Conservation (phyloP, 2,797 vertebrate species). For the Cheirogaleus major region DNA sequence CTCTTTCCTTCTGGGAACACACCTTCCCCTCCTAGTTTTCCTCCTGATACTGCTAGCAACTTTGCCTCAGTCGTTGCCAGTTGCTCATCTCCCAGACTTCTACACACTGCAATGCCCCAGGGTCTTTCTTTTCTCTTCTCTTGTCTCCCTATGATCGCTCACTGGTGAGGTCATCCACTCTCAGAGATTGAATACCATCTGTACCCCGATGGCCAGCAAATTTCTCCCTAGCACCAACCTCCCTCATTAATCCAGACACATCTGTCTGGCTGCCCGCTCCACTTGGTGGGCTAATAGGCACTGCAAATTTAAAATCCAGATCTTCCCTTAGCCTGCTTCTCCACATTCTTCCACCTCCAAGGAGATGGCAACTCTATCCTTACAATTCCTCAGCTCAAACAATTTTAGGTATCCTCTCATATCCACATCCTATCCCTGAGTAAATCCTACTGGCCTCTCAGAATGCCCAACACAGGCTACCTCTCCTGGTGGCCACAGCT, state of each 20-base stretch:
- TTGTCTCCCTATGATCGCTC: not conserved
- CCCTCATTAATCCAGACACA: not conserved
- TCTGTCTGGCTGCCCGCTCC: not conserved
- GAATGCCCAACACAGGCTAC: not conserved
- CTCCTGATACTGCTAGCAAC: not conserved
- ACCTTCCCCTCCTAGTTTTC: no score
- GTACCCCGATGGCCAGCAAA: not conserved
- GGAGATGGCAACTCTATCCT: not conserved
- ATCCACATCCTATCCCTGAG: not conserved
- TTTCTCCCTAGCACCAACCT: not conserved
- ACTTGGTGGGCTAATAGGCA: not conserved
- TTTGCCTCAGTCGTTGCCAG: not conserved
- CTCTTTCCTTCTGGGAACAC: not conserved
- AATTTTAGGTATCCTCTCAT: not conserved
- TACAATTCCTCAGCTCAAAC: not conserved
- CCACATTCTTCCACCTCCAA: accelerated
- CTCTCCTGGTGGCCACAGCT: not conserved
- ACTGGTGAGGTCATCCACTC: not conserved
- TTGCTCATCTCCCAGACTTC: not conserved
- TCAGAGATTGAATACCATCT: not conserved
- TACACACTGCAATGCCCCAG: not conserved
- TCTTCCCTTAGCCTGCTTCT: not conserved
- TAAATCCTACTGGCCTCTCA: not conserved
- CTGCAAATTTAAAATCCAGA: not conserved
- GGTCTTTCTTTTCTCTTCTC: not conserved